phyloP scores from a whole-genome alignment of 2,888 invertebrate species.

The Bruchidius siliquastri region DNA sequence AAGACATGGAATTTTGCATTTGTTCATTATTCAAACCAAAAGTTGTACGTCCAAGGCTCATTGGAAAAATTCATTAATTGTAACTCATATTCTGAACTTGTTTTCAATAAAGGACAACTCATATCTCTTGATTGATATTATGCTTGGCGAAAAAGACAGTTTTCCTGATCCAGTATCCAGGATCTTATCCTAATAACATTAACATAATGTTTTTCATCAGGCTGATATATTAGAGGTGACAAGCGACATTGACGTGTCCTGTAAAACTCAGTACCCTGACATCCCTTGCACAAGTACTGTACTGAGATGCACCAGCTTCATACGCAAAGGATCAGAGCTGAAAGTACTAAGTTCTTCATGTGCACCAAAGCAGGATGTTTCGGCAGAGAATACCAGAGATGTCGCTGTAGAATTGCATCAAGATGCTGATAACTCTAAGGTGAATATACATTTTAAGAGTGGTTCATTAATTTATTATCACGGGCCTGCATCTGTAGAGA shows the following conservation, averaged over 20 bases:
- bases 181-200: too few species aligned
- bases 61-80: too few species aligned
- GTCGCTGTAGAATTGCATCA: constrained; percentile 3
- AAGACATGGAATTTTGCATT: too few species aligned
- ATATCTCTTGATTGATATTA: too few species aligned
- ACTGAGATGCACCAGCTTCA: constrained; percentile 33
- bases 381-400: constrained; percentile 4
- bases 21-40: too few species aligned
- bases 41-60: too few species aligned
- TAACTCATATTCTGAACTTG: too few species aligned
- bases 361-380: constrained; percentile 24
- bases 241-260: constrained; percentile 32
- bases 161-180: too few species aligned
- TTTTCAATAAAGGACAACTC: too few species aligned
- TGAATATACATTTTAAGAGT: not conserved
- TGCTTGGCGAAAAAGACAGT: too few species aligned
- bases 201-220: constrained; percentile 12
- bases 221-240: constrained; percentile 30
- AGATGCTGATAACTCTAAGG: not conserved
- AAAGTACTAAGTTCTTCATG: constrained; percentile 33
- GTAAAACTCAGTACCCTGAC: constrained; percentile 26
- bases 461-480: too few species aligned
- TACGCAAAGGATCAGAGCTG: constrained; percentile 25
- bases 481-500: too few species aligned
- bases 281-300: constrained; percentile 28